Conservation (phyloP, 2,888 invertebrate species). For the Strigamia maritima region DNA sequence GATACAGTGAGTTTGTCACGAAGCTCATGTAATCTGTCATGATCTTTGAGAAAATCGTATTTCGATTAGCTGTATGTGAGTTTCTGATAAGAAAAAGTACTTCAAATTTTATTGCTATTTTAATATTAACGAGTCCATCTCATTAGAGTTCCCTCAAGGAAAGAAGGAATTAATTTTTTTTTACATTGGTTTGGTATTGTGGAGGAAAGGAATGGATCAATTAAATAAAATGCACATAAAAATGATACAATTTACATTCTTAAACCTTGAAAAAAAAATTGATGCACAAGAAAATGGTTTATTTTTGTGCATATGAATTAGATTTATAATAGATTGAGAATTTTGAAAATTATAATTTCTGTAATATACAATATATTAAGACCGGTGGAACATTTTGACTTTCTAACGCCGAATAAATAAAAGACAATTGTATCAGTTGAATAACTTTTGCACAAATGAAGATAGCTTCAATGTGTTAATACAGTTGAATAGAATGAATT, state of each 20-base stretch:
- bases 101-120: neutral
- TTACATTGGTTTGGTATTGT: neutral
- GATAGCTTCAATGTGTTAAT: no score
- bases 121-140: conserved; percentile 4
- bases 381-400: no score
- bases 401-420: no score
- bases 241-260: neutral
- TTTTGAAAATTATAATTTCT: neutral
- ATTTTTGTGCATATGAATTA: neutral
- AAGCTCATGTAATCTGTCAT: neutral
- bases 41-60: conserved; percentile 2
- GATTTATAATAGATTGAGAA: neutral
- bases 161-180: neutral
- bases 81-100: neutral
- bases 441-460: no score
- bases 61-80: neutral
- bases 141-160: neutral
- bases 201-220: neutral
- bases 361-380: no score
- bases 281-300: neutral
- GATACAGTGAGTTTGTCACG: neutral
- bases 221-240: neutral
- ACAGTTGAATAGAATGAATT: no score
- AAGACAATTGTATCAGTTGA: no score
- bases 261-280: neutral